Evolutionary conservation across 1,140 invertebrate genomes (phyloP), one percentile per base, ranked within the genome.

Genomic region (Lanistes nyassanus): DNA sequence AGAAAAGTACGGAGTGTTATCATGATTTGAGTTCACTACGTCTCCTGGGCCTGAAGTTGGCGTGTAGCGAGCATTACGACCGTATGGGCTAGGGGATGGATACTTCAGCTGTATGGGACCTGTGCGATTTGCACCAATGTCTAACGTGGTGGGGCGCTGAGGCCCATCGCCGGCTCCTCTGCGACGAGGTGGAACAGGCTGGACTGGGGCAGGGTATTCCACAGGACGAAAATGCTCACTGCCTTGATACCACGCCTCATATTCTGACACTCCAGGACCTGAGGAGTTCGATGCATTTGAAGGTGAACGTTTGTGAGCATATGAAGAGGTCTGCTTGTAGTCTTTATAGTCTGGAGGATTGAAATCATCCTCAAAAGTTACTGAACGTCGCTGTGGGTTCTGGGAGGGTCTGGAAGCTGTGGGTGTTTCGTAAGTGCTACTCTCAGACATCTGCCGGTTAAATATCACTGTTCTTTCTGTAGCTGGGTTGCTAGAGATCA

Each of bases 101-200:
- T 78, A 75, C 47, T 75, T 79, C 42, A 75, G 77, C 39, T 76
- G 80, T 62, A 79, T 73, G 51, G 80, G 73, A 31, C 60, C 42
- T 13, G 60, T 26, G 26, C 79, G 51, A 11, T 23, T 70, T 47
- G 31, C 76, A 6, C 70, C 75, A 26, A 89, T 76, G 82, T 92
- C 94, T 16, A 96, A 85, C 77, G 94, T 95, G 1, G 91, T 93
- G 0, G 94, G 94, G 53, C 94, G 89, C 69, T 94, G 94, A n/a
- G 91, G 88, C 64, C 91, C 84, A 3, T 67, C 91, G 90, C 13
- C 92, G 78, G 92, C 92, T 76, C 93, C 92, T 39, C 92, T 87
- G 29, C 91, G 87, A 53, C 89, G 90, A 75, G 84, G 85, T 70
- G 76, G 83, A 67, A 77, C 42, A 73, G 71, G 39, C 56, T 36